Percentiles rank a stretch among this genome's conserved stretches.
These are phyloP conservation scores for Eleginops maclovinus DNA, from an alignment of 2,113 vertebrate species.

Conservation along the genomic window DNA sequence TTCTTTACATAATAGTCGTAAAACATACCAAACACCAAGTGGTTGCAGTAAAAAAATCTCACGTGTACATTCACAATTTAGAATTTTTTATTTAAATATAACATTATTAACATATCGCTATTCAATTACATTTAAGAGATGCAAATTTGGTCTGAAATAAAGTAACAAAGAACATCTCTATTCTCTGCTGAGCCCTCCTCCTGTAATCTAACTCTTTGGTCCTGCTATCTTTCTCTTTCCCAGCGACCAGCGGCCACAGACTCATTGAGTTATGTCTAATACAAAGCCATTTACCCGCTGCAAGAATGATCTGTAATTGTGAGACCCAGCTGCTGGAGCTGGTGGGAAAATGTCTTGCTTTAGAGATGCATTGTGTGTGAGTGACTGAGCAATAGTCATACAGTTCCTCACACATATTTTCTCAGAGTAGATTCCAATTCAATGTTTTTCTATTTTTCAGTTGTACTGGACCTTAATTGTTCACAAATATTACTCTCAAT, in stretches of 20 bases:
- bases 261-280: neutral
- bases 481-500: neutral
- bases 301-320: neutral
- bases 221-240: neutral
- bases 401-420: neutral
- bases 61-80: too few relatives aligned
- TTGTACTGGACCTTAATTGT: neutral
- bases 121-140: neutral
- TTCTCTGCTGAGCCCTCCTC: too few relatives aligned
- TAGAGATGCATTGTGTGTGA: neutral
- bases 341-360: neutral
- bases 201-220: neutral
- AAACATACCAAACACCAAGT: neutral
- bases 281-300: neutral
- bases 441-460: neutral
- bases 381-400: constrained; percentile 18
- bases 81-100: neutral
- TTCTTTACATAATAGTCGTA: neutral
- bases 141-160: neutral
- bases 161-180: neutral
- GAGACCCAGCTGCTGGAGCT: constrained; percentile 23
- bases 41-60: neutral
- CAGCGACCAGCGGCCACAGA: neutral
- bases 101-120: neutral
- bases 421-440: neutral